phyloP scores from a whole-genome alignment of 1,140 invertebrate genomes.

The Drosophila orosa region DNA sequence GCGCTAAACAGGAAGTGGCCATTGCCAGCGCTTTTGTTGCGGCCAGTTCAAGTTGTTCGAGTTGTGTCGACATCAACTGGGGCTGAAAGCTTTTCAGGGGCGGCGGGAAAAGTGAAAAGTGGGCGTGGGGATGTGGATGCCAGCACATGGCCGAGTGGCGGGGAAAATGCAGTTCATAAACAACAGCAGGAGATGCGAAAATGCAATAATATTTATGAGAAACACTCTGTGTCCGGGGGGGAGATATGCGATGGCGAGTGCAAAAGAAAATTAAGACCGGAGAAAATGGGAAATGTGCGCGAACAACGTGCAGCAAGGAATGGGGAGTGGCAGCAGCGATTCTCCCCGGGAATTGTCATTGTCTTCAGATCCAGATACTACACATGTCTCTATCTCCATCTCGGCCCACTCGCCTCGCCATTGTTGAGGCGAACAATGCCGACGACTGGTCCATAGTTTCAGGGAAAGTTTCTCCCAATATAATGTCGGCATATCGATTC shows the following conservation, averaged over 20 bases:
- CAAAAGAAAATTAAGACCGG: conserved; percentile 46
- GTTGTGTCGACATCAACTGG: conserved; percentile 40
- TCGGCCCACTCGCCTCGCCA: conserved; percentile 4
- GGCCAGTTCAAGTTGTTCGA: conserved; percentile 65
- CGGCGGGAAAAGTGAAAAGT: too few species aligned
- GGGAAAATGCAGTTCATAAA: conserved; percentile 54
- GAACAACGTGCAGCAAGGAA: conserved; percentile 15
- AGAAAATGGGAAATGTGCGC: conserved; percentile 53
- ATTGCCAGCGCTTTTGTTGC: conserved; percentile 50
- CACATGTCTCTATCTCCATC: conserved; percentile 36
- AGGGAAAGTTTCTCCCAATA: conserved; percentile 18
- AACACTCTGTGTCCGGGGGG: conserved; percentile 31
- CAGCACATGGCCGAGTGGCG: conserved; percentile 48
- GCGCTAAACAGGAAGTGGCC: conserved; percentile 77
- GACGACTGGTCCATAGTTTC: conserved; percentile 18
- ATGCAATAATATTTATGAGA: conserved; percentile 63
- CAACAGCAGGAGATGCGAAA: conserved; percentile 57
- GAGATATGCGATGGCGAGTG: conserved; percentile 14
- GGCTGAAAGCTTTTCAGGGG: conserved; percentile 48
- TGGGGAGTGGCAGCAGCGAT: background rate
- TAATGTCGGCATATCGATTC: conserved; percentile 27
- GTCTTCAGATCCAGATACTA: conserved; percentile 43
- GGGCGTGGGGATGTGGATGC: conserved; percentile 8
- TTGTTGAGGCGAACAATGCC: conserved; percentile 40
- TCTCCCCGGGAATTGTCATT: conserved; percentile 50